A percentile compares a stretch with the other conserved stretches of the same genome.
phyloP scores from a whole-genome alignment of 2,888 invertebrate genomes.

The Frankliniella intonsa region DNA sequence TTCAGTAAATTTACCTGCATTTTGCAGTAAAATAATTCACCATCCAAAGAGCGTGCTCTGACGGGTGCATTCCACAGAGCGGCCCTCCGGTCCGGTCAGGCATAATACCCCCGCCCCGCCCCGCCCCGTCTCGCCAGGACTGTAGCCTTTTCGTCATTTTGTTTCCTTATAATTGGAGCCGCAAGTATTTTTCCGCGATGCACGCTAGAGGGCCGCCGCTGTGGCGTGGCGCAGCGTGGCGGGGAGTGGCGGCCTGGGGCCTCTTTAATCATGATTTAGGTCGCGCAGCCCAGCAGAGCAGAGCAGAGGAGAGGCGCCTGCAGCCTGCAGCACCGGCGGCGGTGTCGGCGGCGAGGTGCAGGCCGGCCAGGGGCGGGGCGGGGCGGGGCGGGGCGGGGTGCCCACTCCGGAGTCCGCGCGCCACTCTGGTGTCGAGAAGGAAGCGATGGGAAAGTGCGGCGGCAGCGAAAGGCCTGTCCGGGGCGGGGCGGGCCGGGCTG shows the following conservation, averaged over 20 bases:
- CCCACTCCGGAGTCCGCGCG: too few relatives aligned
- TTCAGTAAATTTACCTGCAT: too few relatives aligned
- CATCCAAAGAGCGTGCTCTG: too few relatives aligned
- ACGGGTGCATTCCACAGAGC: not conserved
- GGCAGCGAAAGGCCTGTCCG: not conserved
- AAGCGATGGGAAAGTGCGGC: not conserved
- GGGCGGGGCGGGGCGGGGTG: constrained; percentile 12
- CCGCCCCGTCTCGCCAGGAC: not conserved
- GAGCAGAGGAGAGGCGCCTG: not conserved
- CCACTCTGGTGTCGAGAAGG: not conserved
- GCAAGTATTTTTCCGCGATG: not conserved
- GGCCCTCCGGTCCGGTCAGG: not conserved
- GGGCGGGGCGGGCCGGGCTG: too few relatives aligned
- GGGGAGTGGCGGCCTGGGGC: not conserved
- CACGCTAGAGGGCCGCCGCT: not conserved
- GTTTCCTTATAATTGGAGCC: not conserved
- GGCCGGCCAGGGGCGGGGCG: not conserved
- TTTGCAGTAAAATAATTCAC: too few relatives aligned
- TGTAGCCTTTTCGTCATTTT: not conserved
- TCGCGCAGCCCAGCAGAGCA: not conserved
- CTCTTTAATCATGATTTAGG: constrained; percentile 18
- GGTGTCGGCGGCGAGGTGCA: not conserved
- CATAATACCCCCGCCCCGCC: not conserved
- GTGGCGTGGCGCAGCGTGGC: not conserved
- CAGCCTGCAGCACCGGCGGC: too few relatives aligned